Conservation (phyloP, 2,113 vertebrate genomes). For the Colistium nudipinnis region DNA sequence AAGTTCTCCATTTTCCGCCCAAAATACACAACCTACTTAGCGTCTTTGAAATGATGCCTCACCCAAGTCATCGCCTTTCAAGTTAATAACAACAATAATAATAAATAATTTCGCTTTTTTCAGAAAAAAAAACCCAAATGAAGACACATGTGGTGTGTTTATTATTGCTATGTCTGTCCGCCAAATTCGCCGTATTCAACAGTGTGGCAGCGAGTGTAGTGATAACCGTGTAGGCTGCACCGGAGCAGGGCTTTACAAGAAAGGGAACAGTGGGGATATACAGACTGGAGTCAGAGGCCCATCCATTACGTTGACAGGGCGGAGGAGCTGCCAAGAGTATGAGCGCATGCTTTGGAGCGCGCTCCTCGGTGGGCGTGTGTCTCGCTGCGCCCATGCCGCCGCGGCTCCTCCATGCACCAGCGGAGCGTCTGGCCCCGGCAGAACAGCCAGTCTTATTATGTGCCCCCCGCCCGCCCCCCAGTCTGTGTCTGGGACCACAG, state of each 20-base stretch:
- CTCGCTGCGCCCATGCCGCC: conserved; percentile 59
- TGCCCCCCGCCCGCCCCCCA: conserved; percentile 13
- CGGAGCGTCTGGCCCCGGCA: conserved; percentile 53
- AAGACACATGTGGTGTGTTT: conserved; percentile 37
- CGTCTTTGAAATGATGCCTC: conserved; percentile 9
- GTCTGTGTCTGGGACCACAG: conserved; percentile 57
- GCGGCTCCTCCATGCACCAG: conserved; percentile 54
- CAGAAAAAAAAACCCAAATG: too few species aligned
- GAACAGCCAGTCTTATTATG: conserved; percentile 52
- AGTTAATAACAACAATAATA: conserved; percentile 4
- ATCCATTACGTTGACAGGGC: conserved; percentile 80
- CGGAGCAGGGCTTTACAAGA: conserved; percentile 70
- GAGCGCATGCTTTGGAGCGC: conserved; percentile 76
- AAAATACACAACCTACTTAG: conserved; percentile 17
- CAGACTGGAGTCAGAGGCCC: conserved; percentile 75
- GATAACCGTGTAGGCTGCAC: conserved; percentile 71
- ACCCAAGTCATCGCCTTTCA: conserved; percentile 4
- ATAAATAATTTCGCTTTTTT: conserved; percentile 16
- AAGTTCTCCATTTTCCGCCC: neutral
- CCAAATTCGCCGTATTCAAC: conserved; percentile 47
- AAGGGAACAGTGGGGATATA: conserved; percentile 72
- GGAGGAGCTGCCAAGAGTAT: conserved; percentile 76
- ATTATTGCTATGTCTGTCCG: conserved; percentile 38
- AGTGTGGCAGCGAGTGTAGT: conserved; percentile 59
- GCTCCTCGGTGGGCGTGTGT: conserved; percentile 68